phyloP scores from a whole-genome alignment of 2,113 vertebrate species.

The Rhinogobius similis region DNA sequence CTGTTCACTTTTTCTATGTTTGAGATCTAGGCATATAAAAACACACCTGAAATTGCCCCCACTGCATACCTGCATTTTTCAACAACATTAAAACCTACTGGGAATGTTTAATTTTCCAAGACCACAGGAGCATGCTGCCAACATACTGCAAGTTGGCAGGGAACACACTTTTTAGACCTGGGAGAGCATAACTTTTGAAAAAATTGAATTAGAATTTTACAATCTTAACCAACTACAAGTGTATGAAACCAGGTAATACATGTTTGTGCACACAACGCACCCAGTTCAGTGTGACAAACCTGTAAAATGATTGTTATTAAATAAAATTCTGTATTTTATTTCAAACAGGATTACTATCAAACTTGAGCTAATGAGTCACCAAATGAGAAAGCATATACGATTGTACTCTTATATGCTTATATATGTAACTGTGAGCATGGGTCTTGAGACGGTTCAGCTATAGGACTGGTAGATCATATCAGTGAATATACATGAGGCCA shows the following conservation, averaged over 20 bases:
- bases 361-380: constrained; percentile 32
- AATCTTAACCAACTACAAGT: background rate
- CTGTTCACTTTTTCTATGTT: constrained; percentile 60
- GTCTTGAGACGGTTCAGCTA: constrained; percentile 23
- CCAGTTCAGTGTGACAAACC: too few species aligned
- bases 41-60: constrained; percentile 63
- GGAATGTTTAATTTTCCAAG: constrained; percentile 65
- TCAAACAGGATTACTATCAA: too few species aligned
- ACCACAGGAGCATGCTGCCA: constrained; percentile 39
- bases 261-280: too few species aligned
- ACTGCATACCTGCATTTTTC: constrained; percentile 65
- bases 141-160: constrained; percentile 35
- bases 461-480: constrained; percentile 43
- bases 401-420: too few species aligned
- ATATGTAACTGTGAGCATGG: constrained; percentile 20
- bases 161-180: constrained; percentile 31
- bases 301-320: too few species aligned
- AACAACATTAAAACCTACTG: constrained; percentile 55
- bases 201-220: background rate
- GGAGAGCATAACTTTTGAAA: constrained; percentile 27
- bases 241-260: too few species aligned
- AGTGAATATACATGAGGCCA: constrained; percentile 29
- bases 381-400: constrained; percentile 13
- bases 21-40: constrained; percentile 59
- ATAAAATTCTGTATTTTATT: too few species aligned